phyloP scores from a whole-genome alignment of 2,888 invertebrate species.

The Stenchaetothrips biformis region DNA sequence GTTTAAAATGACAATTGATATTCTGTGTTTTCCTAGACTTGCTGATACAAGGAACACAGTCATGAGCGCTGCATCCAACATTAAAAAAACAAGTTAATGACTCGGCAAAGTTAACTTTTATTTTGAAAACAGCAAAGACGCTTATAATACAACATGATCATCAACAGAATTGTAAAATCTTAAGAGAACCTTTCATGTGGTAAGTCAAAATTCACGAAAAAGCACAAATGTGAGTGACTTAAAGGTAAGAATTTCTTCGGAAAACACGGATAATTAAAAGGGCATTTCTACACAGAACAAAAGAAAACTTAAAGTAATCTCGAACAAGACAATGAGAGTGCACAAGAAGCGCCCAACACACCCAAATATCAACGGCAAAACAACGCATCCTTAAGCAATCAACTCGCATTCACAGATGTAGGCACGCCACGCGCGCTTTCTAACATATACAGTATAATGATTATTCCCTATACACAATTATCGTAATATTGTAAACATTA shows the following conservation, averaged over 20 bases:
- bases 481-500: slow-evolving; percentile 22
- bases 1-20: slow-evolving; percentile 15
- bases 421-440: background rate
- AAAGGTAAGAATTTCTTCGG: background rate
- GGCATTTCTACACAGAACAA: background rate
- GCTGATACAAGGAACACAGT: slow-evolving; percentile 19
- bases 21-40: slow-evolving; percentile 4
- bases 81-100: background rate
- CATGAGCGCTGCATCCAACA: background rate
- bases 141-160: slow-evolving; percentile 15
- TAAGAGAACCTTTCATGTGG: background rate
- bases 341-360: slow-evolving; percentile 9
- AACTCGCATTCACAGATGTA: slow-evolving; percentile 21
- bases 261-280: slow-evolving; percentile 7
- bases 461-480: slow-evolving; percentile 19
- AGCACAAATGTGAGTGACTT: slow-evolving; percentile 20
- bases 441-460: slow-evolving; percentile 21
- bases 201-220: slow-evolving; percentile 1
- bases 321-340: slow-evolving; percentile 15
- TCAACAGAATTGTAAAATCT: slow-evolving; percentile 9
- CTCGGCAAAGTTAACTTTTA: slow-evolving; percentile 18
- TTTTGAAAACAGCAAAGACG: slow-evolving; percentile 11
- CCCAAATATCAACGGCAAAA: slow-evolving; percentile 5
- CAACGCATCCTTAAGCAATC: slow-evolving; percentile 17
- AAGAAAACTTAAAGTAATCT: background rate